phyloP scores from a whole-genome alignment of 2,888 invertebrate genomes.

The Tetheella fluctuosa region DNA sequence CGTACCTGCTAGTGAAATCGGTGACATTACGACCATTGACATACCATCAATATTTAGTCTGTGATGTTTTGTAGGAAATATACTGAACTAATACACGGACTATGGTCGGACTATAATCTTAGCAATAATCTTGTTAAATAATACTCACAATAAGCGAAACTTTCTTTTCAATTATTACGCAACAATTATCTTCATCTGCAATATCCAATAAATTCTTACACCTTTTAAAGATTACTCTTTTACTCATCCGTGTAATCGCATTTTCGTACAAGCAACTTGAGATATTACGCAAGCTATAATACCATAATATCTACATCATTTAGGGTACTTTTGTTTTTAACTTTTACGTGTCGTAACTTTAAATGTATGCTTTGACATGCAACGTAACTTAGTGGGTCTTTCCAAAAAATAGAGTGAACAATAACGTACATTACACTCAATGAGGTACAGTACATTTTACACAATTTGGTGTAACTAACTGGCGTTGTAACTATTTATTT shows the following conservation, averaged over 20 bases:
- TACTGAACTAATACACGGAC: too few relatives aligned
- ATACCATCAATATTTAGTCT: neutral
- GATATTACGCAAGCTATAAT: neutral
- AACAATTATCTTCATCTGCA: slow-evolving; percentile 8
- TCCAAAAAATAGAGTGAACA: neutral
- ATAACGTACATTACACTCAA: neutral
- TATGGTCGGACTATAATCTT: neutral
- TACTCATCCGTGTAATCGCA: neutral
- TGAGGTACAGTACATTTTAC: neutral
- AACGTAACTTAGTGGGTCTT: neutral
- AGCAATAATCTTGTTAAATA: neutral
- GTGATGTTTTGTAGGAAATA: too few relatives aligned
- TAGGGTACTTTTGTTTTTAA: neutral
- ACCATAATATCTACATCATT: neutral
- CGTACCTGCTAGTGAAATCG: neutral
- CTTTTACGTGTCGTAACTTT: neutral
- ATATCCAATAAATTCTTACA: slow-evolving; percentile 7
- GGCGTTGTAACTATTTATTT: too few relatives aligned
- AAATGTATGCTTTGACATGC: slow-evolving; percentile 3
- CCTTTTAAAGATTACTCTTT: slow-evolving; percentile 4
- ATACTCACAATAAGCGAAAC: neutral
- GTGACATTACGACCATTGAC: neutral
- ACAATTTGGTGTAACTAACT: neutral
- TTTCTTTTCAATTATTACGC: neutral
- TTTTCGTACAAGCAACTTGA: neutral